Base-by-base conservation (phyloP, 2,797 vertebrate species). In the Uromys caudimaculatus region DNA sequence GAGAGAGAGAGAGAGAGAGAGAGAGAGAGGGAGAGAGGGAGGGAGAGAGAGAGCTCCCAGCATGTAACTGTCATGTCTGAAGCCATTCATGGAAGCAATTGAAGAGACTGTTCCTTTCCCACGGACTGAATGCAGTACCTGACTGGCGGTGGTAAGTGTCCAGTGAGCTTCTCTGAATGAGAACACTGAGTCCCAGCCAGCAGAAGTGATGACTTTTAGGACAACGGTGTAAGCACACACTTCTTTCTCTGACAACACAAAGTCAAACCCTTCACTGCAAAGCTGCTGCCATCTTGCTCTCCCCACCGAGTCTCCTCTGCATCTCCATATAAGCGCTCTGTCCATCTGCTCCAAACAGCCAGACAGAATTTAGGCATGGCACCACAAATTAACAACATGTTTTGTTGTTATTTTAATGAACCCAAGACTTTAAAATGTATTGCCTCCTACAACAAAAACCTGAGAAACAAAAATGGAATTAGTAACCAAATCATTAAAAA, bases 391-490 rank as follows among this genome's bases (percentile, higher is more conserved):
- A 67, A 67, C 67, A 29, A 71, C n/a, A 38, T 38, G 9, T 47
- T 52, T 78, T 35, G 17, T 78, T 35, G 17, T n/a, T 52, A 21
- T 52, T 73, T 71, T 54, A 71, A 71, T n/a, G 23, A 27, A 54
- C 27, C 27, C 44, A 86, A 86, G n/a, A 73, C 64, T 89, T 89
- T 8, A 67, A 52, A 12, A 12, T 78, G 79, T 19, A 84, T 88
- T 60, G 32, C 41, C 83, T 11, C 76, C n/a, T 87, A 5, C 87
- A 60, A n/a, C 47, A 91, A 87, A 86, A 73, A 69, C 24, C 58
- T 38, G 32, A 92, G 75, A 93, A 78, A 83, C 32, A 92, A 62
- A 93, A 84, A 75, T 60, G 52, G 62, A 67, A 56, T 90, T 94
- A 82, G 75, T 23, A 90, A 50, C 5, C 29, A 50, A 90, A 71